phyloP scores from a whole-genome alignment of 1,140 invertebrate genomes.

The Brachionus manjavacas region DNA sequence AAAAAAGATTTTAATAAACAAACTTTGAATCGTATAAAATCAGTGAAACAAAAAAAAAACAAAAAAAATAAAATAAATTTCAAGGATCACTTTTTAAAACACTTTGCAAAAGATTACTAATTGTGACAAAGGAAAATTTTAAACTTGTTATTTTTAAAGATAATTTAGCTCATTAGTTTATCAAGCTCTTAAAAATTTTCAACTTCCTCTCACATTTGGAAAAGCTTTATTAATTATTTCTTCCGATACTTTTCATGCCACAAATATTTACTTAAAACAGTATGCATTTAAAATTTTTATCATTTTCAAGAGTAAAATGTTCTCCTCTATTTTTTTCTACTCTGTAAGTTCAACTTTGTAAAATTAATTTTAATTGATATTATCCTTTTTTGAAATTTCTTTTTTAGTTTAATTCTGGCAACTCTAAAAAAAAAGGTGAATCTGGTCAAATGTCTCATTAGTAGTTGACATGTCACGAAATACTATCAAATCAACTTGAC shows the following conservation, averaged over 20 bases:
- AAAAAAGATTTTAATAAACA: not conserved
- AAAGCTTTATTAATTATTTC: not conserved
- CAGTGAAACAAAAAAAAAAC: not conserved
- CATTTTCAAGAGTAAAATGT: not conserved
- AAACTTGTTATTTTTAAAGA: not conserved
- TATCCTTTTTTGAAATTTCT: not conserved
- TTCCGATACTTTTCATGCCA: not conserved
- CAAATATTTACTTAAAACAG: not conserved
- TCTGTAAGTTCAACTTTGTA: not conserved
- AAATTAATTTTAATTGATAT: not conserved
- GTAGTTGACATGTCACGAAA: not conserved
- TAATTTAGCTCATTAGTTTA: not conserved
- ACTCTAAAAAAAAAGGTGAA: not conserved
- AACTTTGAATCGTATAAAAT: not conserved
- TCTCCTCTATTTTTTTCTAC: not conserved
- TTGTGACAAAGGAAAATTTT: not conserved
- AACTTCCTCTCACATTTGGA: not conserved
- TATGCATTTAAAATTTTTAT: not conserved
- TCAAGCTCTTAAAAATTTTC: not conserved
- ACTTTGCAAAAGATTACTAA: not conserved
- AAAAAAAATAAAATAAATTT: not conserved
- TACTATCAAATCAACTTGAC: not conserved
- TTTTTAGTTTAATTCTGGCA: not conserved
- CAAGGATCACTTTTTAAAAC: not conserved
- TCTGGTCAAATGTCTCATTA: not conserved